Evolutionary conservation across 2,113 vertebrate genomes (phyloP).

Genomic region (Eretmochelys imbricata): DNA sequence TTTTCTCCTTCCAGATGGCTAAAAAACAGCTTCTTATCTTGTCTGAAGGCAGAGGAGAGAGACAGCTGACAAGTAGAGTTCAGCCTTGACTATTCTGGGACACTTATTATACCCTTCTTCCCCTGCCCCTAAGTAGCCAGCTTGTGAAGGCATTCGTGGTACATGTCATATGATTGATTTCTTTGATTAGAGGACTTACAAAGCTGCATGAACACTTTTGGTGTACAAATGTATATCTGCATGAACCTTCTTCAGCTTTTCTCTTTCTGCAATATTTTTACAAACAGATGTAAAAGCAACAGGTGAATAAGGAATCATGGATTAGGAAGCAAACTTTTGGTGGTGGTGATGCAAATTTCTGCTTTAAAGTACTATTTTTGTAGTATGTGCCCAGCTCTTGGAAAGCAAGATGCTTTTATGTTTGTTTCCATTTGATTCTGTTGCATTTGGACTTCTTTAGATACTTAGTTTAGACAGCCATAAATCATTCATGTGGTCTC

Average conservation of each 20-base stretch:
- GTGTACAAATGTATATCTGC: neutral
- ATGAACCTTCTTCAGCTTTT: neutral
- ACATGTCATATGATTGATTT: neutral
- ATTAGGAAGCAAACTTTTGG: neutral
- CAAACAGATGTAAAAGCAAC: too few species aligned
- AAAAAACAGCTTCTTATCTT: too few species aligned
- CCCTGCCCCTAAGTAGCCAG: neutral
- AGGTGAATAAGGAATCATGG: neutral
- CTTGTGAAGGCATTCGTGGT: neutral
- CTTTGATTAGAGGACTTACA: neutral
- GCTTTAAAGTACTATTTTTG: neutral
- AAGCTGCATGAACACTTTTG: neutral
- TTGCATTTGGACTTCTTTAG: neutral
- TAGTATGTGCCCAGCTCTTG: neutral
- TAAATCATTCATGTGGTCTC: neutral
- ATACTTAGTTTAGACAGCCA: neutral
- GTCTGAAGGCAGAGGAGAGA: neutral
- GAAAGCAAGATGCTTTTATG: neutral
- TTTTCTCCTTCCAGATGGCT: too few species aligned
- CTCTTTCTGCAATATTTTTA: neutral
- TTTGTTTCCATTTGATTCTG: neutral
- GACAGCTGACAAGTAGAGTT: neutral
- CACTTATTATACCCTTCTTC: neutral
- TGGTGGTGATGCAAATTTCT: neutral
- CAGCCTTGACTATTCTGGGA: neutral